Evolutionary conservation across 2,797 vertebrate genomes (phyloP), one percentile per base, ranked within the genome.

Genomic region (Sebastes taczanowskii): DNA sequence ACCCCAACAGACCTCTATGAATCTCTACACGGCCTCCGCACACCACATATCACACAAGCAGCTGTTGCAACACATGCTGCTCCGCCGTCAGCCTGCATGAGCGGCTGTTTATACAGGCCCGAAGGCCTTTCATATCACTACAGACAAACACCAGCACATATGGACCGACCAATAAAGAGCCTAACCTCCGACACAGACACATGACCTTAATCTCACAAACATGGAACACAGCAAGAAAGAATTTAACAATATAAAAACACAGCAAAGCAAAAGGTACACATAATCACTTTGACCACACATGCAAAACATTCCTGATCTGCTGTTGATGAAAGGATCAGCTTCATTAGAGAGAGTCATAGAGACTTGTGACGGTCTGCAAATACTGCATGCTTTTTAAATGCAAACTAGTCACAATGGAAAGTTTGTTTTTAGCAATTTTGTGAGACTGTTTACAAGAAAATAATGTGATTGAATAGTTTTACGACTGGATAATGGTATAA

Each of bases 51-150:
- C 89, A 4, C 22, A 91, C 52, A 88, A 77, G 64, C 96, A 96
- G 95, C 95, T 97, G 95, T 94, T 94, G 91, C 46, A 96, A 95
- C 94, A 96, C 85, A 91, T 93, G 91, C 81, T 82, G 80, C 90
- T 94, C 86, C 93, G 91, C 91, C 94, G 69, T 87, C 88, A 83
- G 85, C 80, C 63, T 74, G 79, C 64, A 78, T 71, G 84, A 92
- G 85, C 81, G 94, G 90, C 90, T 96, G 95, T 96, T 96, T 96
- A 91, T 82, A 80, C 93, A 92, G 89, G 88, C 91, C 94, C 65
- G 67, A 94, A 93, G 91, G 91, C 90, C 93, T 94, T 73, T 91
- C 93, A 94, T 93, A 94, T 92, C 89, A 74, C 80, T 83, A 93
- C 91, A 94, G 91, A 91, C 87, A 92, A 91, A 92, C 89, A 89